Base-by-base conservation (phyloP, 1,140 invertebrate genomes). In the Nebria ingens region DNA sequence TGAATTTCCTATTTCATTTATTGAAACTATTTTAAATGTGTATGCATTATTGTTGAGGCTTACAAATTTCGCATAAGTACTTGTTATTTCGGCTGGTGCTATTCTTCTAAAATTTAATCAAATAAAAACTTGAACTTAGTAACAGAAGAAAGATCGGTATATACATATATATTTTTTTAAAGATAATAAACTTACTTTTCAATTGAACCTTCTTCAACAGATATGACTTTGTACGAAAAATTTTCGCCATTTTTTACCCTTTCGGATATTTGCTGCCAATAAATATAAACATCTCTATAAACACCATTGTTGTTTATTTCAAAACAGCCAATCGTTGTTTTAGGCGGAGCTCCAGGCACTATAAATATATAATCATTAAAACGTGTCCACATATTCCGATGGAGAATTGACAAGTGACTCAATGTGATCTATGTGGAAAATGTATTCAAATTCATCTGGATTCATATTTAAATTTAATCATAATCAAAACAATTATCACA, bases 191-290 rank as follows among this genome's bases (percentile, higher is more conserved):
- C 40, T 12, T 45, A 52, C 20, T 6, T 23, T 56, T 54, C 50
- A 21, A 59, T 57, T 50, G 45, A 23, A 2, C 69, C 69, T 58
- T 69, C 69, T 53, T 74, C 74, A 53, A 73, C 64, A 0, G 73
- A 66, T 19, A 62, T 52, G 29, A 68, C 59, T 21, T 72, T 61
- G 59, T 75, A 78, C 17, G 59, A 68, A 62, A 81, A 81, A 53
- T 76, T 70, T 19, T 76, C 70, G 3, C 79, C 80, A 63, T 81
- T 81, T 51, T 83, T 74, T 56, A 81, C 71, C 62, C 77, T 76
- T 6, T 72, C 68, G 19, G 78, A 75, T 51, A 87, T 76, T 53
- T 79, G 72, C 64, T 83, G 79, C 84, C 85, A 87, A 65, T 86
- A 86, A 17, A 87, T 68, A 67, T 78, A 80, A 20, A 85, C 69